phyloP scores from a whole-genome alignment of 1,140 invertebrate genomes.

The Penaeus vannamei region DNA sequence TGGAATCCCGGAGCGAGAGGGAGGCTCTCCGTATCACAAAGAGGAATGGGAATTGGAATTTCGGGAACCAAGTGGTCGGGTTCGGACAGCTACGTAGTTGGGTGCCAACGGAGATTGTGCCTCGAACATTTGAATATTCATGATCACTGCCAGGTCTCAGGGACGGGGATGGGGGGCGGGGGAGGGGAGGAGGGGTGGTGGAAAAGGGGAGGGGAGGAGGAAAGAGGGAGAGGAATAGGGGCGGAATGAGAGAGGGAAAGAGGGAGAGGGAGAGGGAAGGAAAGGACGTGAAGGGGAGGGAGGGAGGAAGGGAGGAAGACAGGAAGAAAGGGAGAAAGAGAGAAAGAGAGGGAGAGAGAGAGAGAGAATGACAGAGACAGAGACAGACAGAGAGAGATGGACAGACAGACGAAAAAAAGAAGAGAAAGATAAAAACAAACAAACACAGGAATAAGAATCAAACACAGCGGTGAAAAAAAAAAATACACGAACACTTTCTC shows the following conservation, averaged over 20 bases:
- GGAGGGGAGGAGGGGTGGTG: not conserved
- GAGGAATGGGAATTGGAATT: slow-evolving; percentile 45
- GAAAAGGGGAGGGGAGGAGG: not conserved
- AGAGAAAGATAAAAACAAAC: not conserved
- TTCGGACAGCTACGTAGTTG: slow-evolving; percentile 60
- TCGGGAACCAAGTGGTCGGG: slow-evolving; percentile 36
- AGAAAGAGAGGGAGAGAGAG: not conserved
- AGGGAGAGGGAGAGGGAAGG: not conserved
- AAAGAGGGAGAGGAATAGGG: not conserved
- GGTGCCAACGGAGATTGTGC: slow-evolving; percentile 63
- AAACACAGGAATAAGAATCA: not conserved
- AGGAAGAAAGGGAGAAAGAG: not conserved
- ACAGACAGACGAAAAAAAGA: slow-evolving; percentile 38
- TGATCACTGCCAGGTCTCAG: slow-evolving; percentile 55
- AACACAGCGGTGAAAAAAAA: not conserved
- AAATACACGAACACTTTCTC: not conserved
- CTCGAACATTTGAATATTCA: slow-evolving; percentile 59
- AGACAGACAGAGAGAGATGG: not conserved
- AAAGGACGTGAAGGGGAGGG: slow-evolving; percentile 5
- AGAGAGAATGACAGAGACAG: not conserved
- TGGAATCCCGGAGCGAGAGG: slow-evolving; percentile 29
- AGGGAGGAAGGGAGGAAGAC: slow-evolving; percentile 41
- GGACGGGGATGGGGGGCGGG: slow-evolving; percentile 36
- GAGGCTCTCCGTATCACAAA: slow-evolving; percentile 43
- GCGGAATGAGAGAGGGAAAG: slow-evolving; percentile 18